Base-by-base conservation (phyloP, 1,140 invertebrate genomes). In the Diorhabda elongata region DNA sequence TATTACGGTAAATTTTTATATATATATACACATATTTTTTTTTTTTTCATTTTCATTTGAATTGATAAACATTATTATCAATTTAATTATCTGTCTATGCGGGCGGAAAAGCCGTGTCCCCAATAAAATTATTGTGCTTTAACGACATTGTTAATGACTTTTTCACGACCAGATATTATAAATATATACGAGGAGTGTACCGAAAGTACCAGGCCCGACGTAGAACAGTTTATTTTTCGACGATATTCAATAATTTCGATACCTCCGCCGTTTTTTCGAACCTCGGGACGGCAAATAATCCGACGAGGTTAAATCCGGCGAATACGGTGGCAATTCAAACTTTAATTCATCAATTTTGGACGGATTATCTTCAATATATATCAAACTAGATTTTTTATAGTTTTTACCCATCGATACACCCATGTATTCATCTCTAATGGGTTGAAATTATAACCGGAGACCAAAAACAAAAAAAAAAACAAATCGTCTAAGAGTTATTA, bases 371-470 rank as follows among this genome's bases (percentile, higher is more conserved):
- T 9, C 3, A 7, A 58, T 3, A 2, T 57, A 57, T 57, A 2
- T 57, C 6, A 57, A 26, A 26, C 26, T 26, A 26, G 26, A 26
- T 26, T 26, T 26, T 26, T 26, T 26, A 26, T 26, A 26, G 26
- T 58, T 26, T 7, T 58, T 58, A 4, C 8, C 8, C 8, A 58
- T 9, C 26, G 57, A 7, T 11, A 58, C 26, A 58, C 26, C 7
- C n/a, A 58, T 11, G 57, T 26, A 11, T 6, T 58, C 26, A 26
- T 26, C 26, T 58, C 58, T 67, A 67, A 67, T 67, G 66, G 43
- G 59, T 67, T 43, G 59, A 59, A 67, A 67, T 67, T 59, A 67
- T 67, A 67, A 67, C 66, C 66, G 43, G 26, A 61, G 42, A 43
- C 26, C 26, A 61, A 61, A 61, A 61, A 57, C 26, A 61, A 61